Conservation (phyloP, 2,113 vertebrate genomes). For the Meriones unguiculatus region DNA sequence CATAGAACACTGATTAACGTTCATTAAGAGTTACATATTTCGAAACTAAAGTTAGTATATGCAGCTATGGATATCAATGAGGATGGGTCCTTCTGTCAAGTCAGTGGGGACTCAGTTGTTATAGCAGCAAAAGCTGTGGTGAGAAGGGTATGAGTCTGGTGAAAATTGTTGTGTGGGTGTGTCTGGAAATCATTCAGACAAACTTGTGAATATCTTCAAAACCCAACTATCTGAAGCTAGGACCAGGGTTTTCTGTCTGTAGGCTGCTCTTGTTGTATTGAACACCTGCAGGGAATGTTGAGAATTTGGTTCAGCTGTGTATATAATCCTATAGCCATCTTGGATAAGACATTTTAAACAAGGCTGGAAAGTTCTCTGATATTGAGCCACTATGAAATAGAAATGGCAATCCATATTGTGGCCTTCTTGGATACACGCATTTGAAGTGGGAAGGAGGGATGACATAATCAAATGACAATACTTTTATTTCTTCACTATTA, state of each 20-base stretch:
- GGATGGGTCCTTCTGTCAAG: not conserved
- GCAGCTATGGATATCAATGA: not conserved
- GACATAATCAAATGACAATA: not conserved
- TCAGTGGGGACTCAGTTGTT: not conserved
- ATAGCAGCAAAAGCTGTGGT: not conserved
- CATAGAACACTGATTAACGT: not conserved
- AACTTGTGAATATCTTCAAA: not conserved
- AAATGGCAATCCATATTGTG: constrained; percentile 14
- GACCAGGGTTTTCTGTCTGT: too few species aligned
- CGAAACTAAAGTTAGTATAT: not conserved
- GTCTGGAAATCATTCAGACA: not conserved
- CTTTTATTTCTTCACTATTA: not conserved
- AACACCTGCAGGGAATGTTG: constrained; percentile 9
- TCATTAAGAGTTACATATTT: not conserved
- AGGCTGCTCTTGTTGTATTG: constrained; percentile 6
- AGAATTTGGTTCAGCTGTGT: not conserved
- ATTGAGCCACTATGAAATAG: not conserved
- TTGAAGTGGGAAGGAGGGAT: not conserved
- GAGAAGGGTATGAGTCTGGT: not conserved
- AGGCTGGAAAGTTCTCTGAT: not conserved
- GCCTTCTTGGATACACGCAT: not conserved
- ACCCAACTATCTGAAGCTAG: not conserved
- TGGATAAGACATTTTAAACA: constrained; percentile 7
- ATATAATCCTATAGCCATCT: not conserved
- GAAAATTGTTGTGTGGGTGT: not conserved